Conservation (phyloP, 2,888 invertebrate genomes). For the Plagiodera versicolora region DNA sequence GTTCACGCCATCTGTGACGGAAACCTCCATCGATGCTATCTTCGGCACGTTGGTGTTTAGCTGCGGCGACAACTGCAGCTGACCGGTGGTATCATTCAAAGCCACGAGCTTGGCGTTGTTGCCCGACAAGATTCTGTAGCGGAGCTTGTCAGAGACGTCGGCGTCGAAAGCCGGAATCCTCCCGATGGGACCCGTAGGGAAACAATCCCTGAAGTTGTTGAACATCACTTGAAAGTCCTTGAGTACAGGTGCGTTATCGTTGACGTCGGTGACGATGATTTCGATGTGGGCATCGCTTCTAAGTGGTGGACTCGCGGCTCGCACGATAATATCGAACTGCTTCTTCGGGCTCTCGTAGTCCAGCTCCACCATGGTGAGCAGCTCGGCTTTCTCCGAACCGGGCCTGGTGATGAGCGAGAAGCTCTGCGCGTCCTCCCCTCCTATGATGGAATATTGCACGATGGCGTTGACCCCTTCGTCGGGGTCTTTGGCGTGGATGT, state of each 20-base stretch:
- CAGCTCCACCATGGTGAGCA: constrained; percentile 86
- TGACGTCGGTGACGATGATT: constrained; percentile 88
- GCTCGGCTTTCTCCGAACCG: constrained; percentile 82
- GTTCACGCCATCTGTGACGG: constrained; percentile 91
- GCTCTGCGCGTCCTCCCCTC: constrained; percentile 85
- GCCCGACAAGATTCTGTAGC: constrained; percentile 83
- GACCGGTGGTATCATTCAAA: constrained; percentile 80
- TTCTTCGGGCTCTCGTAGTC: constrained; percentile 96
- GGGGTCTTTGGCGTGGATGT: constrained; percentile 86
- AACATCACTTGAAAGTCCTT: constrained; percentile 90
- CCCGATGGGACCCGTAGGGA: constrained; percentile 90
- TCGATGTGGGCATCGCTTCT: constrained; percentile 88
- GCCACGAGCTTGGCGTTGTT: constrained; percentile 90
- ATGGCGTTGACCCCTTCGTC: constrained; percentile 91
- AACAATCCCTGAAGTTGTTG: constrained; percentile 92
- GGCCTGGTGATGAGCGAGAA: constrained; percentile 81
- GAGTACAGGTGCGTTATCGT: constrained; percentile 91
- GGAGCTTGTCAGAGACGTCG: constrained; percentile 85
- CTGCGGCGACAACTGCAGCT: constrained; percentile 85
- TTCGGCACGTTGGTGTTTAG: constrained; percentile 95
- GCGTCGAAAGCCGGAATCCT: constrained; percentile 92
- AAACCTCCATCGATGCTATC: constrained; percentile 90
- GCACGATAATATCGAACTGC: constrained; percentile 82
- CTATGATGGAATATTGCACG: constrained; percentile 93
- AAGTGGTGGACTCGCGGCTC: constrained; percentile 88